Conservation (phyloP, 1,140 invertebrate genomes). For the Pseudomyrmex flavicornis region DNA sequence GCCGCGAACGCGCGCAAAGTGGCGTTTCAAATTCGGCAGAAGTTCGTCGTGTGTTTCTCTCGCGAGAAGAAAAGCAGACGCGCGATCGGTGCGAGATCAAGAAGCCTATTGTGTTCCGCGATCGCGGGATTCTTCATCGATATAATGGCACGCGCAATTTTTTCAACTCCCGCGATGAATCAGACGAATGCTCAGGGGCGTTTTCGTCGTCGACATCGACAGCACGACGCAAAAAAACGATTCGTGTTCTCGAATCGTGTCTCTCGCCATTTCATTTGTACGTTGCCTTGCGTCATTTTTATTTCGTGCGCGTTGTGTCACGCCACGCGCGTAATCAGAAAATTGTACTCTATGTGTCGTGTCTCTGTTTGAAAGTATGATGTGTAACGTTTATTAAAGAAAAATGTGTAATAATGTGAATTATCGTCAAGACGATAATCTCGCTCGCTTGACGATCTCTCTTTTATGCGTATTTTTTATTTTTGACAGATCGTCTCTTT, state of each 20-base stretch:
- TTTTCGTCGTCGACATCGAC: not conserved
- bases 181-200: not conserved
- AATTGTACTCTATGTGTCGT: not conserved
- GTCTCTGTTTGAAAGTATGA: not conserved
- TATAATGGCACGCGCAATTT: slow-evolving; percentile 18
- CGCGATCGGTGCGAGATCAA: too few relatives aligned
- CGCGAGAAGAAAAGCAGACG: not conserved
- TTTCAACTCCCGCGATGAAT: not conserved
- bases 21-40: slow-evolving; percentile 57
- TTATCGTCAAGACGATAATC: too few relatives aligned
- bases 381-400: too few relatives aligned
- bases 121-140: too few relatives aligned
- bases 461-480: too few relatives aligned
- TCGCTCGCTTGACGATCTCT: too few relatives aligned
- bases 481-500: too few relatives aligned
- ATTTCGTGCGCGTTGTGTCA: slow-evolving; percentile 7
- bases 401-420: too few relatives aligned
- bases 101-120: too few relatives aligned
- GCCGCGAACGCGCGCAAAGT: slow-evolving; percentile 72
- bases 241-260: not conserved
- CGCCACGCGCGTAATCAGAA: slow-evolving; percentile 1
- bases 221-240: slow-evolving; percentile 3
- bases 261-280: too few relatives aligned
- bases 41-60: not conserved
- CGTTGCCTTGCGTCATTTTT: slow-evolving; percentile 27